phyloP scores from a whole-genome alignment of 2,888 invertebrate genomes.

The Polyommatus icarus region DNA sequence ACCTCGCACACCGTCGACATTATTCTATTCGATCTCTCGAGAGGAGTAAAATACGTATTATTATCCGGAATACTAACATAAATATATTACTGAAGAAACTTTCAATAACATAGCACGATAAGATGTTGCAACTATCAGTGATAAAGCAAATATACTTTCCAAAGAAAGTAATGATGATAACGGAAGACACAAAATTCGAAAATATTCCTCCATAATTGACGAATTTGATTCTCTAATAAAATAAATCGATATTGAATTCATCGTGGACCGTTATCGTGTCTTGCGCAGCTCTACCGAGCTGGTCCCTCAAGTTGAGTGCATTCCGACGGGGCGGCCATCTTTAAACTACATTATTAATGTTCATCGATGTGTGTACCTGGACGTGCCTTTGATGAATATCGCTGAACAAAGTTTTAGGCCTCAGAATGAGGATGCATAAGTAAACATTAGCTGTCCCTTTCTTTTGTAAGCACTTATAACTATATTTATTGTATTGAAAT shows the following conservation, averaged over 20 bases:
- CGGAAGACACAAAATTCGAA: background rate
- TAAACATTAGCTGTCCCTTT: constrained; percentile 9
- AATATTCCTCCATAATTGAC: background rate
- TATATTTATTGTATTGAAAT: background rate
- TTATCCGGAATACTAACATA: background rate
- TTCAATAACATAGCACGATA: constrained; percentile 27
- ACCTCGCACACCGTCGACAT: constrained; percentile 11
- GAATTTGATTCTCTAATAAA: constrained; percentile 5
- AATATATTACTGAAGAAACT: constrained; percentile 12
- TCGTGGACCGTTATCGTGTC: constrained; percentile 41
- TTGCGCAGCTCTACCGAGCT: constrained; percentile 54
- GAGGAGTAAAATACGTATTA: constrained; percentile 10
- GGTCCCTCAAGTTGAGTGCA: constrained; percentile 58
- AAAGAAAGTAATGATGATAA: background rate
- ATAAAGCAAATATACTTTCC: background rate
- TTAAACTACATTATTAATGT: constrained; percentile 77
- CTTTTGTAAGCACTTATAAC: background rate
- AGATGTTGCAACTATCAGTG: constrained; percentile 23
- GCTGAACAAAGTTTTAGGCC: constrained; percentile 15
- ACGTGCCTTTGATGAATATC: constrained; percentile 28
- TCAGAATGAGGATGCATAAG: constrained; percentile 7
- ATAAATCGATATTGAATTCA: constrained; percentile 23
- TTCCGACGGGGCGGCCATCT: constrained; percentile 72
- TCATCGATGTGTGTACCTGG: constrained; percentile 30
- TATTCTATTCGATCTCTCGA: constrained; percentile 8